Evolutionary conservation across 2,113 vertebrate genomes (phyloP).

Genomic region (Apistogramma diplotaenia): DNA sequence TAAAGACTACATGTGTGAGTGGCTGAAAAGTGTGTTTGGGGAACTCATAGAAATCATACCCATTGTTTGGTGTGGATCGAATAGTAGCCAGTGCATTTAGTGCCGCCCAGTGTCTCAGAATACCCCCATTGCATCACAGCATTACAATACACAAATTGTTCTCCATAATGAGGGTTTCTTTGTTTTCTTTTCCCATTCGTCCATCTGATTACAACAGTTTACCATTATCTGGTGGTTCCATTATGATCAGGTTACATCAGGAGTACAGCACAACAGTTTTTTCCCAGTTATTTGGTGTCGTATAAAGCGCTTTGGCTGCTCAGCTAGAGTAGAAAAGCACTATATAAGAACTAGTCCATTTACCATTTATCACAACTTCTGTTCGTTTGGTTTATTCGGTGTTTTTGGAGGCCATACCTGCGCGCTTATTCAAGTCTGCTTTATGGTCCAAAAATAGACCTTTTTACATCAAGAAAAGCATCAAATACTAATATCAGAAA

Average conservation of each 20-base stretch:
- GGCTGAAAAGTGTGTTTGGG: neutral
- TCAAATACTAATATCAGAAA: neutral
- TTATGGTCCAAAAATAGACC: neutral
- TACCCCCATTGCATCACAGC: conserved; percentile 41
- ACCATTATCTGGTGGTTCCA: conserved; percentile 4
- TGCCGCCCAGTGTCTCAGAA: conserved; percentile 43
- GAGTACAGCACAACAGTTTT: neutral
- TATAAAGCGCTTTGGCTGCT: too few species aligned
- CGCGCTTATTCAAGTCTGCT: too few species aligned
- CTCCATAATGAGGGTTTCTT: conserved; percentile 24
- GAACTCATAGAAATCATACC: conserved; percentile 12
- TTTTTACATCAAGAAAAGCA: neutral
- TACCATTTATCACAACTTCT: neutral
- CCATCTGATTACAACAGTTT: conserved; percentile 5
- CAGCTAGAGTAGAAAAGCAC: too few species aligned
- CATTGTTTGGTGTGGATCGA: conserved; percentile 43
- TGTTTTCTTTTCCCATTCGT: conserved; percentile 29
- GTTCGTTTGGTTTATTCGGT: too few species aligned
- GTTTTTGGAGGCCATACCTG: too few species aligned
- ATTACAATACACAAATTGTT: conserved; percentile 58
- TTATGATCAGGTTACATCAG: neutral
- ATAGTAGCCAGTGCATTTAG: conserved; percentile 41
- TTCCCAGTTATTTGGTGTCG: neutral
- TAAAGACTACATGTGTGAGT: neutral
- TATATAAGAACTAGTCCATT: too few species aligned